These are phyloP conservation scores for Ips nitidus DNA, from an alignment of 1,140 invertebrate species.

Conservation along the genomic window DNA sequence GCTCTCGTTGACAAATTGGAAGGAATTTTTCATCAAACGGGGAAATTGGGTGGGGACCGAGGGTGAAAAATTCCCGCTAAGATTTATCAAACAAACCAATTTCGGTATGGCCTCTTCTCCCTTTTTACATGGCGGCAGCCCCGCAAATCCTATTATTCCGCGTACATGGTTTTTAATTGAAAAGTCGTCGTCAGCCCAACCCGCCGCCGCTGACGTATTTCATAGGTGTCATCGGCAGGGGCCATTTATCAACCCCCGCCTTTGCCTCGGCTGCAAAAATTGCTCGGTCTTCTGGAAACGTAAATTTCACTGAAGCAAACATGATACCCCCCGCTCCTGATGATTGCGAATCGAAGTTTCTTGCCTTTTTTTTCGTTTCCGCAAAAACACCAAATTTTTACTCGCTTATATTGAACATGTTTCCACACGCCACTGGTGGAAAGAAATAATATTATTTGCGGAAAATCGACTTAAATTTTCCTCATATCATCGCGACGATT, in stretches of 20 bases:
- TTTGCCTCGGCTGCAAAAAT: constrained; percentile 43
- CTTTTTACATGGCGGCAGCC: constrained; percentile 38
- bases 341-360: too few species aligned
- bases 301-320: constrained; percentile 48
- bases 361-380: too few species aligned
- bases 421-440: too few species aligned
- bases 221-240: constrained; percentile 52
- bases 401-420: too few species aligned
- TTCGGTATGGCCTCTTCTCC: too few species aligned
- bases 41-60: neutral
- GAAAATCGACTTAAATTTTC: too few species aligned
- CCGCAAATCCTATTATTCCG: constrained; percentile 51
- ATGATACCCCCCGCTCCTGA: constrained; percentile 26
- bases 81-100: neutral
- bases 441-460: too few species aligned
- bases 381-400: too few species aligned
- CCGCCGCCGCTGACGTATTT: constrained; percentile 48
- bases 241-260: constrained; percentile 49
- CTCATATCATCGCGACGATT: constrained; percentile 14
- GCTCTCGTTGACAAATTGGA: constrained; percentile 21
- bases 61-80: neutral
- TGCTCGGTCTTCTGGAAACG: constrained; percentile 48
- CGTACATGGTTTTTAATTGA: constrained; percentile 53
- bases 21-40: neutral
- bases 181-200: constrained; percentile 47